Base-by-base conservation (phyloP, 2,888 invertebrate genomes). In the Cotesia congregata region DNA sequence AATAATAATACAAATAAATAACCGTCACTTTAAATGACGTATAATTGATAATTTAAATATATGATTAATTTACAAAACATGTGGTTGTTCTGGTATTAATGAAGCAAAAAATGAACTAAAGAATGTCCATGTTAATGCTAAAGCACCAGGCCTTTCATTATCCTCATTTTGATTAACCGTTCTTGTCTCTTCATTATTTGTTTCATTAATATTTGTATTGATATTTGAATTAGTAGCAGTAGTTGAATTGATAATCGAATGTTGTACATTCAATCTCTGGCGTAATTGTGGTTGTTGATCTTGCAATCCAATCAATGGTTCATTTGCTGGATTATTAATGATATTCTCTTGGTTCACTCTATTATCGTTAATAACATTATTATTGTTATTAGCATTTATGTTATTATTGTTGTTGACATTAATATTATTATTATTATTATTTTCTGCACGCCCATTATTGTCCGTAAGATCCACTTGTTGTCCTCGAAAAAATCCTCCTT, bases 21-120 rank as follows among this genome's bases (percentile, higher is more conserved):
- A 50, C 50, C 7, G 12, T 50, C 7, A 50, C 12, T 50, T 50
- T 12, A 12, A 50, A 50, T 7, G 7, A 50, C 50, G 50, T 50
- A 50, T 50, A 12, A 50, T 12, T 50, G 7, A 50, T 50, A 7
- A 50, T 50, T 50, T 50, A 4, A 50, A 50, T 50, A 50, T 12
- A 12, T 50, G 4, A 50, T 12, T 50, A 5, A 77, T 79, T 86
- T 91, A 92, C 82, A 92, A 90, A 78, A 92, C 91, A 83, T 92
- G 92, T 75, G 95, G 97, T 82, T 95, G 94, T 86, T 98, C 97
- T 0, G 98, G 98, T 88, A 98, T 94, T 75, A 99, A 91, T 0
- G 98, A 98, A 7, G 97, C 94, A 88, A 98, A 97, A 90, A 98
- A 98, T 1, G 97, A 95, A 0, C 96, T 94, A 83, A 98, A 93